Evolutionary conservation across 2,888 invertebrate species (phyloP).

Genomic region (Achlya flavicornis): DNA sequence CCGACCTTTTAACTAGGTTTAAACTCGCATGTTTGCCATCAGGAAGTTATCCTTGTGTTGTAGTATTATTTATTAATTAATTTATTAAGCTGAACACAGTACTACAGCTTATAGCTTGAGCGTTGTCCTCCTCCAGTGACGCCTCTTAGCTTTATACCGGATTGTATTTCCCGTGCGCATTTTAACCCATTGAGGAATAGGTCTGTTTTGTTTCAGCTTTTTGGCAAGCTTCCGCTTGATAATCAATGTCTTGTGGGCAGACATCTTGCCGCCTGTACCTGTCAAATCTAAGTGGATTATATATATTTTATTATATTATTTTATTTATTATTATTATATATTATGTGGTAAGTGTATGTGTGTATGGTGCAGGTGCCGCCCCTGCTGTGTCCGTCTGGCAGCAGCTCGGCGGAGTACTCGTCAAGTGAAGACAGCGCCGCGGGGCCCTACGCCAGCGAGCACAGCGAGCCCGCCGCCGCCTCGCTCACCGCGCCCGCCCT

Average conservation of each 20-base stretch:
- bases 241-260: constrained; percentile 98
- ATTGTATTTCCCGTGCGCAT: constrained; percentile 99
- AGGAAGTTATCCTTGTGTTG: too few relatives aligned
- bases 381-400: constrained; percentile 61
- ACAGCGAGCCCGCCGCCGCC: constrained; percentile 72
- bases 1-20: too few relatives aligned
- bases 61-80: constrained; percentile 5
- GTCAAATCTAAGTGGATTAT: too few relatives aligned
- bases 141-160: constrained; percentile 99
- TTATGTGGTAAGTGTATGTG: background rate
- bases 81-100: constrained; percentile 68
- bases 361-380: constrained; percentile 64
- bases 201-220: constrained; percentile 98
- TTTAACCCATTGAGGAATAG: constrained; percentile 99
- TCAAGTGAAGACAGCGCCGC: constrained; percentile 70
- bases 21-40: too few relatives aligned
- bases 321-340: too few relatives aligned
- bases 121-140: constrained; percentile 99
- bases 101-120: constrained; percentile 94
- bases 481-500: constrained; percentile 73
- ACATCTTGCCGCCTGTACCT: too few relatives aligned
- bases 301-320: too few relatives aligned
- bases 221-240: constrained; percentile 99
- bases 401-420: constrained; percentile 65
- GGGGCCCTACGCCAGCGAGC: constrained; percentile 70